Evolutionary conservation across 2,113 vertebrate species (phyloP).

Genomic region (Puffinus mauretanicus): DNA sequence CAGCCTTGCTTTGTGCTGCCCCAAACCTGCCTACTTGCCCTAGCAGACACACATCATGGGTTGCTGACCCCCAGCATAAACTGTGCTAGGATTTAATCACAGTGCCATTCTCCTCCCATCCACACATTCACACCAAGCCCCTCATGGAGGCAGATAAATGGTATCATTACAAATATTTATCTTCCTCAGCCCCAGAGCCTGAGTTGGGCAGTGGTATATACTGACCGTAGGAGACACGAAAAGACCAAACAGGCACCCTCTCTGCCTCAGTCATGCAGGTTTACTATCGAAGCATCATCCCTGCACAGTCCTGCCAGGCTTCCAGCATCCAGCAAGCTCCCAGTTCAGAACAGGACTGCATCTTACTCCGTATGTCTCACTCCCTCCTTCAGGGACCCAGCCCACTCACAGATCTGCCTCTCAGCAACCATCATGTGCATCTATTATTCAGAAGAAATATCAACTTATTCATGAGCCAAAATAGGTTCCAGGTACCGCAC

Average conservation of each 20-base stretch:
- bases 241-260: background rate
- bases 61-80: background rate
- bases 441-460: conserved; percentile 40
- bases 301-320: background rate
- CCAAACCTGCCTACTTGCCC: background rate
- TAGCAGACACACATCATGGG: background rate
- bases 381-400: background rate
- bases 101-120: background rate
- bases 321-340: background rate
- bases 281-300: background rate
- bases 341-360: background rate
- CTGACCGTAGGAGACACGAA: fast-evolving
- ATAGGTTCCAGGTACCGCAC: background rate
- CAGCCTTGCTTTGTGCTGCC: background rate
- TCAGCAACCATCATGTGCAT: conserved; percentile 6
- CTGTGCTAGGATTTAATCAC: background rate
- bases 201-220: background rate
- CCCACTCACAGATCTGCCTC: background rate
- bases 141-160: background rate
- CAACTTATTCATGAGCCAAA: conserved; percentile 24
- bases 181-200: background rate
- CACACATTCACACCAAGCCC: background rate
- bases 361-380: background rate
- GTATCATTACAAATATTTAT: background rate
- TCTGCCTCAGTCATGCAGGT: background rate